phyloP scores from a whole-genome alignment of 2,888 invertebrate genomes.

The Gonocerus acuteangulatus region DNA sequence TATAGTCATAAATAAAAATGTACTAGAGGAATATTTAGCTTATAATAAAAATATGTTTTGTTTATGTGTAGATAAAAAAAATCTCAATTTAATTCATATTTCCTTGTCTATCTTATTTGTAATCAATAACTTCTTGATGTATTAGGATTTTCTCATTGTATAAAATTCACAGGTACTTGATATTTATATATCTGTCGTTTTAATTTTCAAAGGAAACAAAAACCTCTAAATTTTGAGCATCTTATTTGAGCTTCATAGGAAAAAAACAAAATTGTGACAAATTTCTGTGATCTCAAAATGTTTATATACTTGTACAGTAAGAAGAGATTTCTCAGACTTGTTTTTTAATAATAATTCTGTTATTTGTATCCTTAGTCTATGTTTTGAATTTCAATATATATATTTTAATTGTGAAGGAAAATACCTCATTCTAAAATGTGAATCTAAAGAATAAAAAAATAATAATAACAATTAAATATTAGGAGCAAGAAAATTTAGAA shows the following conservation, averaged over 20 bases:
- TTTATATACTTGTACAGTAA: constrained; percentile 5
- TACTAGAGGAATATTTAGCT: no score
- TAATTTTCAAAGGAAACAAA: not conserved
- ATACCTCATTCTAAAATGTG: constrained; percentile 6
- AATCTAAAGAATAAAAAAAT: no score
- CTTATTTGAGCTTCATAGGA: not conserved
- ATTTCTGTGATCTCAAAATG: constrained; percentile 21
- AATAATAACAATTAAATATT: no score
- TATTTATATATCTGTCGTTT: no score
- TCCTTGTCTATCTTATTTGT: no score
- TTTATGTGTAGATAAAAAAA: no score
- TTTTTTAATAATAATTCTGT: constrained; percentile 2
- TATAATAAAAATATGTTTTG: not conserved
- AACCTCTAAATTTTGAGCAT: constrained; percentile 10
- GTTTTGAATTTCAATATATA: constrained; percentile 14
- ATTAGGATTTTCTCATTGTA: no score
- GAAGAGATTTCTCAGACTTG: not conserved
- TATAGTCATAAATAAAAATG: no score
- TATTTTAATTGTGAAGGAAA: constrained; percentile 8
- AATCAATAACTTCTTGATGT: no score
- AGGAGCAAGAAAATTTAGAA: no score
- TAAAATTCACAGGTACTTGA: no score
- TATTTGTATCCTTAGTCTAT: constrained; percentile 16
- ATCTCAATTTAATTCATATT: no score
- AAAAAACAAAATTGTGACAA: constrained; percentile 12